Evolutionary conservation across 2,888 invertebrate species (phyloP), one percentile per base, ranked within the genome.

Genomic region (Axea sp.): DNA sequence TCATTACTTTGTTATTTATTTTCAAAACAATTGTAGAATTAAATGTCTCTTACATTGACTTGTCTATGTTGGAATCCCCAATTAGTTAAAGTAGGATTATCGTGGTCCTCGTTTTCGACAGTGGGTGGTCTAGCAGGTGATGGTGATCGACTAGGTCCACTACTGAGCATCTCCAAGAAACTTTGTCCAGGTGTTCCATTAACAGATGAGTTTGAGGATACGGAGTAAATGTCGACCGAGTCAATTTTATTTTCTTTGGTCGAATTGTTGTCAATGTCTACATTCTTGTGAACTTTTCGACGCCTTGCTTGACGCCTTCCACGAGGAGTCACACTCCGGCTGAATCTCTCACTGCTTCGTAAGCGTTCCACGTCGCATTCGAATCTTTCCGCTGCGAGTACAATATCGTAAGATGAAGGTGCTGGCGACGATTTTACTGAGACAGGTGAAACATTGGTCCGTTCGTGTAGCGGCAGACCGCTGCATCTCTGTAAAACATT

Each of bases 361-460:
- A 92, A 86, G 51, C 90, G 88, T 80, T 93, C 92, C 59, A 92
- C 90, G 80, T 92, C 92, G 79, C 90, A 89, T 60, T 92, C 92
- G 76, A 83, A 84, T 49, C 84, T 84, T 6, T 87, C 87, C 1
- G 83, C 80, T 3, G 82, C 81, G 6, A 83, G 72, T 2, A 82
- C 79, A 2, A 81, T 80, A 6, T 87, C 87, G 68, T 81, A 86
- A 0, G 85, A 79, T 0, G 85, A 82, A 2, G 83, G 83, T 5
- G 81, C 68, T 15, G 86, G 83, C 6, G 84, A 83, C 3, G 81
- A 76, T 64, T 84, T 86, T 2, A 81, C 80, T 4, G 82, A 81
- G 1, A 83, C 81, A 4, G 87, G 86, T 2, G 87, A 87, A 11
- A 86, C 84, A 47, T 87, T 87, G 8, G 86, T 87, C 67, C 86